Conservation (phyloP, 2,888 invertebrate genomes). For the Panzeria rudis region DNA sequence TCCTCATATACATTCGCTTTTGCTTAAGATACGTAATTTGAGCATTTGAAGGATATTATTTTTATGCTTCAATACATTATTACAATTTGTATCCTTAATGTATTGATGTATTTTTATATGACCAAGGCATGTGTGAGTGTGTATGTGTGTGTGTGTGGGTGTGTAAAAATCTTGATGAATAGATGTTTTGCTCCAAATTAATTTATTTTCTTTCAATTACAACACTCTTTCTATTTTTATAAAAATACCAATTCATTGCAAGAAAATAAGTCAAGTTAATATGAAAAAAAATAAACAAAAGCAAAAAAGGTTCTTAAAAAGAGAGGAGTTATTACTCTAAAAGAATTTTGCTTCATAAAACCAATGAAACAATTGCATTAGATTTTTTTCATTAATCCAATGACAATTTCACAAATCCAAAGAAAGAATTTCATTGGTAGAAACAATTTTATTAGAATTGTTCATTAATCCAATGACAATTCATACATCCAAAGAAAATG, state of each 20-base stretch:
- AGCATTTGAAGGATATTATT: conserved; percentile 54
- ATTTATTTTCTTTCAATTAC: conserved; percentile 66
- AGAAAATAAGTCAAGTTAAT: not conserved
- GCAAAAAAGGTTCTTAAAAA: not conserved
- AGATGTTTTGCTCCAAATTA: conserved; percentile 54
- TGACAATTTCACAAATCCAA: too few relatives aligned
- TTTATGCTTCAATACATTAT: conserved; percentile 61
- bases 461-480: too few relatives aligned
- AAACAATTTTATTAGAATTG: too few relatives aligned
- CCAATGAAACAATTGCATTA: too few relatives aligned
- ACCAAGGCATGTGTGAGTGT: not conserved
- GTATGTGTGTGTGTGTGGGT: not conserved
- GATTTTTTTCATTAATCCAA: too few relatives aligned
- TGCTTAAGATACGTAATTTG: conserved; percentile 35
- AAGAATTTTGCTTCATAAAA: too few relatives aligned
- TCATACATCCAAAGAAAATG: too few relatives aligned
- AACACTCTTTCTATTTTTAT: conserved; percentile 36
- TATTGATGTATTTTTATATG: conserved; percentile 15
- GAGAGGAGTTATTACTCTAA: conserved; percentile 4
- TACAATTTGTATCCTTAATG: conserved; percentile 29
- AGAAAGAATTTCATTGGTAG: too few relatives aligned
- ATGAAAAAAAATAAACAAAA: not conserved
- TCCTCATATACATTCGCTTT: not conserved
- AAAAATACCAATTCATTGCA: conserved; percentile 39
- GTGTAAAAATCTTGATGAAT: conserved; percentile 31